Evolutionary conservation across 2,888 invertebrate species (phyloP).

Genomic region (Mesorhabditis spiculigera): DNA sequence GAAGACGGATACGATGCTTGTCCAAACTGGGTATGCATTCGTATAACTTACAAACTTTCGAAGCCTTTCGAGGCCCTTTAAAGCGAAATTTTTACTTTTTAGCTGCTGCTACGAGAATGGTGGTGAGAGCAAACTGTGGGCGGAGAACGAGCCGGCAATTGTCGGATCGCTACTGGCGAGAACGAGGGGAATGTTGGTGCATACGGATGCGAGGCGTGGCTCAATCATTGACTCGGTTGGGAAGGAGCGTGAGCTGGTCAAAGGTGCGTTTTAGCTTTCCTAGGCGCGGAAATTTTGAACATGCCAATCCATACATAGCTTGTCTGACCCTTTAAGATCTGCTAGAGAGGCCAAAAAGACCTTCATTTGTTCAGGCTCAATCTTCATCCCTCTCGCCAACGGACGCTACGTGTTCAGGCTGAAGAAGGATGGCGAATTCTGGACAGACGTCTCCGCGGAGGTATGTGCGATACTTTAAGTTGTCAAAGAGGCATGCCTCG

Average conservation of each 20-base stretch:
- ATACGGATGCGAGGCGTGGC: conserved; percentile 14
- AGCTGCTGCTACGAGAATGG: conserved; percentile 54
- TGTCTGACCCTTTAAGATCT: no score
- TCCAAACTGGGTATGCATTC: conserved; percentile 21
- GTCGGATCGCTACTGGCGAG: conserved; percentile 24
- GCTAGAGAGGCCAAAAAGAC: neutral
- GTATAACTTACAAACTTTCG: neutral
- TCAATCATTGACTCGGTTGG: neutral
- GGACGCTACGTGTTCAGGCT: neutral
- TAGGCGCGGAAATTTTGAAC: no score
- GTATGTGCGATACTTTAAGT: neutral
- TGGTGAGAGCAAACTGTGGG: conserved; percentile 44
- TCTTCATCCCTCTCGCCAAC: neutral
- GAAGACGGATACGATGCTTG: conserved; percentile 45
- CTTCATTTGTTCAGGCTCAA: neutral
- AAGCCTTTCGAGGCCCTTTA: conserved; percentile 1
- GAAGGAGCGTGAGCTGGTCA: neutral
- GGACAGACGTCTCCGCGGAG: neutral
- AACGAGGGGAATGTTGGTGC: conserved; percentile 17
- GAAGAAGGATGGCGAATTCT: neutral
- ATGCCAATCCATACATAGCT: no score
- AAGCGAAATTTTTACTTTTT: neutral
- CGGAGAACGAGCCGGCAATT: conserved; percentile 45
- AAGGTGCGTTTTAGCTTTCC: conserved; percentile 10
- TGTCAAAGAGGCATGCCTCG: no score